Conservation (phyloP, 2,888 invertebrate genomes). For the Branchellion lobata region DNA sequence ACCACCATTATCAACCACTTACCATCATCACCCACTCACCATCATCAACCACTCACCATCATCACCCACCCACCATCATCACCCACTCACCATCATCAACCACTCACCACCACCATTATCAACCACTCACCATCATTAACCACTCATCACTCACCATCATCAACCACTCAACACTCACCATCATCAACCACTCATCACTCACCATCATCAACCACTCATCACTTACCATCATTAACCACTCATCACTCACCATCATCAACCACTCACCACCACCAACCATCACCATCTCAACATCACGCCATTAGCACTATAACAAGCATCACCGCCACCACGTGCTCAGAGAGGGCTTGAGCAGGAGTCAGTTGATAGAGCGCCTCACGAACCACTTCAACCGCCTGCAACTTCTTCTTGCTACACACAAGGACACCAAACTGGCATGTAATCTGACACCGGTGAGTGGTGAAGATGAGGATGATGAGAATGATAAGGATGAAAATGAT, state of each 20-base stretch:
- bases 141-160: not conserved
- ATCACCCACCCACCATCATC: not conserved
- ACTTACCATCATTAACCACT: not conserved
- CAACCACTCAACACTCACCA: not conserved
- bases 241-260: too few species aligned
- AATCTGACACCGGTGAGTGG: slow-evolving; percentile 61
- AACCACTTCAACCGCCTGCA: slow-evolving; percentile 75
- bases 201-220: not conserved
- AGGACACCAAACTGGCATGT: slow-evolving; percentile 64
- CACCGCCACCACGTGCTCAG: too few species aligned
- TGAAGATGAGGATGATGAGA: too few species aligned
- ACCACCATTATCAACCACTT: too few species aligned
- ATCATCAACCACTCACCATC: not conserved
- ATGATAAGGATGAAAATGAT: too few species aligned
- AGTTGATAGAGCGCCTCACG: slow-evolving; percentile 73
- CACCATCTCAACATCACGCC: too few species aligned
- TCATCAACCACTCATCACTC: not conserved
- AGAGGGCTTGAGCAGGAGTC: slow-evolving; percentile 62
- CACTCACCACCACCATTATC: not conserved
- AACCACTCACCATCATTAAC: not conserved
- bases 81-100: not conserved
- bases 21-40: not conserved
- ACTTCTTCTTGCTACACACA: slow-evolving; percentile 71
- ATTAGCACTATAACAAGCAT: too few species aligned
- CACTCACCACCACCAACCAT: too few species aligned